These are phyloP conservation scores for Neosalanx taihuensis DNA, from an alignment of 2,797 vertebrate genomes.

Conservation along the genomic window DNA sequence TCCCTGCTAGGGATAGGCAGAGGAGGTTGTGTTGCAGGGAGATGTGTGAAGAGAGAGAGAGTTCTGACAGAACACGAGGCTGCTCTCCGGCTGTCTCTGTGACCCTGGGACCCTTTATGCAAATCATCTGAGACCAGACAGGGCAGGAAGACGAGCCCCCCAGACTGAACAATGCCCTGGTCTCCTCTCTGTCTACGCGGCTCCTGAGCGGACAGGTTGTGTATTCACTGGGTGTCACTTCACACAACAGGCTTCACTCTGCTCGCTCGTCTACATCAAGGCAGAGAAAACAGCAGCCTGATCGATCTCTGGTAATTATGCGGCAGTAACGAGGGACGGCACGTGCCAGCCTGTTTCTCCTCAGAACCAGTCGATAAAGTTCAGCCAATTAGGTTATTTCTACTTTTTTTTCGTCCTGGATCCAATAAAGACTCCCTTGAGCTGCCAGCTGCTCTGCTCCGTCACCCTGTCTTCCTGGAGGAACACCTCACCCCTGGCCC, in stretches of 20 bases:
- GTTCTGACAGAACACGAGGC: background rate
- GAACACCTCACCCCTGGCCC: background rate
- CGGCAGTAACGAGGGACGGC: constrained; percentile 75
- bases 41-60: background rate
- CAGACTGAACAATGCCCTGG: background rate
- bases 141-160: constrained; percentile 2
- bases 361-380: constrained; percentile 79
- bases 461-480: constrained; percentile 7
- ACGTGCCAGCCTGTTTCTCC: constrained; percentile 53
- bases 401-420: constrained; percentile 20
- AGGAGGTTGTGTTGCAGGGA: background rate
- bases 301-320: constrained; percentile 90
- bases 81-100: background rate
- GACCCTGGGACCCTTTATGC: constrained; percentile 5
- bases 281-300: constrained; percentile 61
- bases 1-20: background rate
- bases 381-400: constrained; percentile 73
- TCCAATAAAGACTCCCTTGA: constrained; percentile 56
- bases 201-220: constrained; percentile 57
- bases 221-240: constrained; percentile 61
- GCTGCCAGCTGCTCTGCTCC: constrained; percentile 44
- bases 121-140: constrained; percentile 1
- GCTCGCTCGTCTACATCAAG: constrained; percentile 55
- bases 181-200: background rate
- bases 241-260: constrained; percentile 65